Evolutionary conservation across 2,113 vertebrate species (phyloP).

Genomic region (Sceloporus tristichus): DNA sequence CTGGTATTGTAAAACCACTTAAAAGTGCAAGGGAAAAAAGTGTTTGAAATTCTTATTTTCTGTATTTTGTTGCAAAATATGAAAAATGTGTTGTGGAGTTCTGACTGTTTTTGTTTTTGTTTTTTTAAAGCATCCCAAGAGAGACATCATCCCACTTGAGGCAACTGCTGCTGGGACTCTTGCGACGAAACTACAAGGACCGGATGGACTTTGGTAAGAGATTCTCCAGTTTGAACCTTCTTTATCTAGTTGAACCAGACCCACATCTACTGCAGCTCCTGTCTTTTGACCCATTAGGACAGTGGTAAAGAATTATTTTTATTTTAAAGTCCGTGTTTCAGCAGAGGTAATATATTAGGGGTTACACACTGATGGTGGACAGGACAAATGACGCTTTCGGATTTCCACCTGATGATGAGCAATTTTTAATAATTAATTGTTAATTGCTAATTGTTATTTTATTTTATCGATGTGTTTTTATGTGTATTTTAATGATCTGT

Average conservation of each 20-base stretch:
- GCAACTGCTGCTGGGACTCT: slow-evolving; percentile 88
- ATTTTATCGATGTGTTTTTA: no score
- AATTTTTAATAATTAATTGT: no score
- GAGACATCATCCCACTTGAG: slow-evolving; percentile 90
- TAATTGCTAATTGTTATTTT: no score
- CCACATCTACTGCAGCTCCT: background rate
- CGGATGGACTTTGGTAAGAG: slow-evolving; percentile 92
- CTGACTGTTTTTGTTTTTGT: background rate
- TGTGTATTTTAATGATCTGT: no score
- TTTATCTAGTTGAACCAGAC: no score
- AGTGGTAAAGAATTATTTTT: background rate
- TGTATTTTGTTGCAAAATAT: no score
- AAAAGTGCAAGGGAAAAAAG: background rate
- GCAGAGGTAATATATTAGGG: background rate
- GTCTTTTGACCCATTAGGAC: background rate
- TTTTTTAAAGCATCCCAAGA: slow-evolving; percentile 86
- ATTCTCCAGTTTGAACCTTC: background rate
- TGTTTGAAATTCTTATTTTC: background rate
- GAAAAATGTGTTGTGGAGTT: no score
- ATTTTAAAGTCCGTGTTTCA: no score
- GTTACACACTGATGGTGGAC: background rate
- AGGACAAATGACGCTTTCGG: no score
- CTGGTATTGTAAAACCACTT: background rate
- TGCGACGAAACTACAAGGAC: slow-evolving; percentile 90
- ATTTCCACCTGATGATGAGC: no score